Evolutionary conservation across 2,888 invertebrate genomes (phyloP).

Genomic region (Agrochola litura): DNA sequence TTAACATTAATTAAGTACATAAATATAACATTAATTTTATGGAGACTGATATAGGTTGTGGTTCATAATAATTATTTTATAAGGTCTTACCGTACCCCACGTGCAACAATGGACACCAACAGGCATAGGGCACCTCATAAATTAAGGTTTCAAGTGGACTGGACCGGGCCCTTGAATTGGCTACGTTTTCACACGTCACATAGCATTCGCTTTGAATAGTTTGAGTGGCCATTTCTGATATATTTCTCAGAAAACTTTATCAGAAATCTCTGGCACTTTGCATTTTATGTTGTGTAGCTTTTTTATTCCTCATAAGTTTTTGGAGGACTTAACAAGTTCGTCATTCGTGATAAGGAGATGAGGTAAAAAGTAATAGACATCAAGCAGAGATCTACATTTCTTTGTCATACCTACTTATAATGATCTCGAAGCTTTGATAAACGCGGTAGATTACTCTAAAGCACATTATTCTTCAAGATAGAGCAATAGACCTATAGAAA

Average conservation of each 20-base stretch:
- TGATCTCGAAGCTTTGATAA: not conserved
- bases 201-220: slow-evolving; percentile 49
- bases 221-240: slow-evolving; percentile 54
- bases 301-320: slow-evolving; percentile 4
- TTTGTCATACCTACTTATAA: not conserved
- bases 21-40: too few relatives aligned
- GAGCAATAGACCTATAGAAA: not conserved
- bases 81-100: slow-evolving; percentile 17
- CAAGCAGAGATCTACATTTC: not conserved
- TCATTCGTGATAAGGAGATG: not conserved
- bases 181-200: slow-evolving; percentile 63
- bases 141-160: slow-evolving; percentile 77
- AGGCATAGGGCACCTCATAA: slow-evolving; percentile 75
- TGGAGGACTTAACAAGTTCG: not conserved
- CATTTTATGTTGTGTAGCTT: slow-evolving; percentile 9
- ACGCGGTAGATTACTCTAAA: not conserved
- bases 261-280: slow-evolving; percentile 38
- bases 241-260: slow-evolving; percentile 51
- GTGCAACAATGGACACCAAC: slow-evolving; percentile 64
- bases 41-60: too few relatives aligned
- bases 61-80: too few relatives aligned
- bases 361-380: not conserved
- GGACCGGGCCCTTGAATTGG: slow-evolving; percentile 64
- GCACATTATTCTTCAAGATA: not conserved
- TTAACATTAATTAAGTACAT: too few relatives aligned